A percentile compares a stretch with the other conserved stretches of the same genome.
Evolutionary conservation across 1,140 invertebrate species (phyloP).

Genomic region (Sycobia sp.): DNA sequence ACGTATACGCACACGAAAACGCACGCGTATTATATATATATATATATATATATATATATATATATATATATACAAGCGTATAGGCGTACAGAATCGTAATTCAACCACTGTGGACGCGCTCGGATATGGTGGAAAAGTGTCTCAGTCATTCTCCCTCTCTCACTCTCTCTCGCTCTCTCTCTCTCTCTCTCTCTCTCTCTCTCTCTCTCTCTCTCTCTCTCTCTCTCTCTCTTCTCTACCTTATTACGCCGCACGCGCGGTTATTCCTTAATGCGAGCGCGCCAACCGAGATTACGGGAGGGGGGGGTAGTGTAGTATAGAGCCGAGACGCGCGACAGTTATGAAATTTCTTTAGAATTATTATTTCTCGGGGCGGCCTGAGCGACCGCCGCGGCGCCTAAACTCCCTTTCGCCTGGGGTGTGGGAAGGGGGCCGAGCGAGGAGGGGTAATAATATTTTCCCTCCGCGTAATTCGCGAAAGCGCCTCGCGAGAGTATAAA

Average conservation of each 20-base stretch:
- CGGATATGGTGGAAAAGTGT: background rate
- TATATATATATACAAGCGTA: too few relatives aligned
- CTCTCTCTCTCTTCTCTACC: too few relatives aligned
- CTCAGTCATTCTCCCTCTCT: too few relatives aligned
- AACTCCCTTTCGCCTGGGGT: too few relatives aligned
- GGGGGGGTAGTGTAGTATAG: background rate
- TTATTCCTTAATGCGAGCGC: constrained; percentile 18
- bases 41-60: too few relatives aligned
- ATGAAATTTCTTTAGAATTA: constrained; percentile 61
- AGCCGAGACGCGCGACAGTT: constrained; percentile 49
- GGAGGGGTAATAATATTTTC: constrained; percentile 35
- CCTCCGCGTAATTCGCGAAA: constrained; percentile 7
- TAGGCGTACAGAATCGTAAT: too few relatives aligned
- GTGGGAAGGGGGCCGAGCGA: background rate
- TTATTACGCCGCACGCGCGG: constrained; percentile 21
- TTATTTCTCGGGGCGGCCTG: constrained; percentile 53
- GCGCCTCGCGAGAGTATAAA: background rate
- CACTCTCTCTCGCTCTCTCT: too few relatives aligned
- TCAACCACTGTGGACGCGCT: too few relatives aligned
- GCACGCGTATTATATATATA: too few relatives aligned
- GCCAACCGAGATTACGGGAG: constrained; percentile 17
- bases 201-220: too few relatives aligned
- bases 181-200: too few relatives aligned
- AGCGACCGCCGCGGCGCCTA: constrained; percentile 29
- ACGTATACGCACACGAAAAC: too few relatives aligned